These are phyloP conservation scores for Anastatus disparis DNA, from an alignment of 1,140 invertebrate species.

Conservation along the genomic window DNA sequence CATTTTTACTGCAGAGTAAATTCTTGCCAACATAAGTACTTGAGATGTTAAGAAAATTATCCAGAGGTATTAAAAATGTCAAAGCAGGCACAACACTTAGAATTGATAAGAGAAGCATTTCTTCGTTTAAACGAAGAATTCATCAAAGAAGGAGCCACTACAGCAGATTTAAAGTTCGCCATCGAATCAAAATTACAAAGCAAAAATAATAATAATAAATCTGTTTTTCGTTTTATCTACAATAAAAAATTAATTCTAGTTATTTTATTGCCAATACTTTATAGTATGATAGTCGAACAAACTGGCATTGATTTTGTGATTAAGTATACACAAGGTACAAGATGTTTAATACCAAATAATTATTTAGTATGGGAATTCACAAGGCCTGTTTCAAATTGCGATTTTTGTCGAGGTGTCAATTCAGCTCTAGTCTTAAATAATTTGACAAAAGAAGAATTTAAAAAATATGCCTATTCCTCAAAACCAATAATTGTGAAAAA, in stretches of 20 bases:
- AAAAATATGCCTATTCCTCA: conserved; percentile 80
- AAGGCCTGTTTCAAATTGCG: conserved; percentile 83
- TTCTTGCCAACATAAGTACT: neutral
- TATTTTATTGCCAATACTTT: conserved; percentile 44
- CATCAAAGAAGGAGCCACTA: conserved; percentile 44
- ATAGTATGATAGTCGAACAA: conserved; percentile 39
- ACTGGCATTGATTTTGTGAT: conserved; percentile 41
- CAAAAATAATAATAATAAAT: conserved; percentile 15
- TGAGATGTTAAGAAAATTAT: conserved; percentile 35
- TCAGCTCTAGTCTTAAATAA: conserved; percentile 75
- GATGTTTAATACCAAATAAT: conserved; percentile 83
- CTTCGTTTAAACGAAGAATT: conserved; percentile 46
- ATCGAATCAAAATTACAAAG: neutral
- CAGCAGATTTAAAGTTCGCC: conserved; percentile 45
- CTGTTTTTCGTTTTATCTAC: neutral
- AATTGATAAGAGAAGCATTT: conserved; percentile 50
- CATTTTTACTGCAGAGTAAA: neutral
- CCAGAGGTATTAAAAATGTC: conserved; percentile 41
- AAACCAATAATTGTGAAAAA: conserved; percentile 84
- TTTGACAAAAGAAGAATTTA: conserved; percentile 75
- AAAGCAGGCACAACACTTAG: conserved; percentile 34
- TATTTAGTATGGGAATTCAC: conserved; percentile 87
- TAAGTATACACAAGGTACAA: conserved; percentile 48
- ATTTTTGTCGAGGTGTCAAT: conserved; percentile 74
- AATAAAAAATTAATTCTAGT: conserved; percentile 41